Conservation (phyloP, 1,140 invertebrate species). For the Trachelipus rathkii region DNA sequence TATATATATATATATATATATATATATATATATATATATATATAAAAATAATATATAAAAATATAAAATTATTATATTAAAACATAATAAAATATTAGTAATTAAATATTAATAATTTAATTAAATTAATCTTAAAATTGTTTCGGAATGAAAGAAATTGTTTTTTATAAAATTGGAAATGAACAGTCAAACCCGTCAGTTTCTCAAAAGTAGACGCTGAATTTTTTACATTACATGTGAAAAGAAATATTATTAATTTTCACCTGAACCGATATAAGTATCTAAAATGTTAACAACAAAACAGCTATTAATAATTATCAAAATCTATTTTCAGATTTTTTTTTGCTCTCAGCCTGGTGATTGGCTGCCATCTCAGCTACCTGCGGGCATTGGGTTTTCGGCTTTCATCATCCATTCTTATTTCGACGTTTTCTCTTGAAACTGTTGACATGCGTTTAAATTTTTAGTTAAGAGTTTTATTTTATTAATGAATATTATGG, state of each 20-base stretch:
- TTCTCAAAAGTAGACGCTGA: too few relatives aligned
- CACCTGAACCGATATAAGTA: not conserved
- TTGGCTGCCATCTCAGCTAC: not conserved
- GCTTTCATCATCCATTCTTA: conserved; percentile 3
- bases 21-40: too few relatives aligned
- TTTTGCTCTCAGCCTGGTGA: not conserved
- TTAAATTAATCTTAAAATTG: too few relatives aligned
- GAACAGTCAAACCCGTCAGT: too few relatives aligned
- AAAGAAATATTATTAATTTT: not conserved
- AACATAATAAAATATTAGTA: too few relatives aligned
- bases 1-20: too few relatives aligned
- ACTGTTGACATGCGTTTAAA: not conserved
- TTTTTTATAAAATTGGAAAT: too few relatives aligned
- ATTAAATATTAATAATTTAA: too few relatives aligned
- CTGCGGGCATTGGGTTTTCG: not conserved
- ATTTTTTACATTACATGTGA: too few relatives aligned
- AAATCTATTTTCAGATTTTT: not conserved
- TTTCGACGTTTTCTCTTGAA: not conserved
- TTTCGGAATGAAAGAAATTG: too few relatives aligned
- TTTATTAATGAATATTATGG: conserved; percentile 1
- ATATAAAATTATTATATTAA: too few relatives aligned
- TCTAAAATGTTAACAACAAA: not conserved
- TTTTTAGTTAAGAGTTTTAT: not conserved
- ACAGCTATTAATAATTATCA: conserved; percentile 2
- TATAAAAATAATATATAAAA: too few relatives aligned